A percentile compares a stretch with the other conserved stretches of the same genome.
phyloP scores from a whole-genome alignment of 2,797 vertebrate genomes.

The Ceryle rudis region DNA sequence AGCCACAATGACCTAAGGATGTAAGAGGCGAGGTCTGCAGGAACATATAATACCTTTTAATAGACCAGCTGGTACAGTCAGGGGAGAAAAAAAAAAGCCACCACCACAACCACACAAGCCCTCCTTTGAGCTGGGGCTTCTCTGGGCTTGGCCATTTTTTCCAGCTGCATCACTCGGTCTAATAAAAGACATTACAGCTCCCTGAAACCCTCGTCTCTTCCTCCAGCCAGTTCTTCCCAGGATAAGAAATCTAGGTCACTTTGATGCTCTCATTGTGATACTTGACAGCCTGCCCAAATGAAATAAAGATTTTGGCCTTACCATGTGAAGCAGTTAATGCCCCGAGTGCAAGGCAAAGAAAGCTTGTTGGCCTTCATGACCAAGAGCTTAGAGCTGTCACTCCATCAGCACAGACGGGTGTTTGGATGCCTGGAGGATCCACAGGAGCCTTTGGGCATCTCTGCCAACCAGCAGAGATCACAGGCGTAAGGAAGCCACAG shows the following conservation, averaged over 20 bases:
- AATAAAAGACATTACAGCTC: neutral
- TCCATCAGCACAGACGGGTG: neutral
- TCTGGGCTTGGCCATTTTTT: conserved; percentile 20
- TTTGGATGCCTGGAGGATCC: neutral
- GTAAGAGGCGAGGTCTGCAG: neutral
- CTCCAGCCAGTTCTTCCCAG: neutral
- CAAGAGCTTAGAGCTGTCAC: neutral
- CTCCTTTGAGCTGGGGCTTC: conserved; percentile 34
- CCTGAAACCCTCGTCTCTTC: conserved; percentile 6
- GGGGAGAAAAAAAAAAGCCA: neutral
- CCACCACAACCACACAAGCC: neutral
- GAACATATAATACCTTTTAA: conserved; percentile 28
- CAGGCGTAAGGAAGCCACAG: neutral
- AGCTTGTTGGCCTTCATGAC: neutral
- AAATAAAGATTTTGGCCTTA: conserved; percentile 6
- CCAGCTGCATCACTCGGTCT: conserved; percentile 43
- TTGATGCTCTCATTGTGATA: neutral
- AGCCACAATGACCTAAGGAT: neutral
- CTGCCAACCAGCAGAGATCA: neutral
- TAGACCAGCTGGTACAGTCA: neutral
- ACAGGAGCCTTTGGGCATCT: neutral
- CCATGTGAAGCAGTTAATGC: neutral
- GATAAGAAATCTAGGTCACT: neutral
- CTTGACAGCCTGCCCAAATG: neutral
- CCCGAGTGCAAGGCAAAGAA: neutral